These are phyloP conservation scores for Pogonus chalceus DNA, from an alignment of 1,140 invertebrate species.

Conservation along the genomic window DNA sequence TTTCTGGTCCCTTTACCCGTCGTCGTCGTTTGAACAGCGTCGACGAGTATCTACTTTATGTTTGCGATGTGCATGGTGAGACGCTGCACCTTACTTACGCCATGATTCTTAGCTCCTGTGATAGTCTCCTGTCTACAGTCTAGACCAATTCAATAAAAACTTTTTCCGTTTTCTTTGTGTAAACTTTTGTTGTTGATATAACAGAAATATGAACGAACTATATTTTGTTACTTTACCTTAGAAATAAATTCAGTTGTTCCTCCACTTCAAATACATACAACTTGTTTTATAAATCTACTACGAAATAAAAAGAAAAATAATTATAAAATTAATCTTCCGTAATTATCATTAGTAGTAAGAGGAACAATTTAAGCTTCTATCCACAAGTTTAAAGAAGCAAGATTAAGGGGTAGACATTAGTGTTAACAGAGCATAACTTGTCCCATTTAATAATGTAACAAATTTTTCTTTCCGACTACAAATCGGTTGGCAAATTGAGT, in stretches of 20 bases:
- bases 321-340: too few relatives aligned
- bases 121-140: neutral
- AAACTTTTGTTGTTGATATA: conserved; percentile 6
- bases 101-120: neutral
- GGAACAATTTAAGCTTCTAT: too few relatives aligned
- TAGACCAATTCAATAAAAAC: conserved; percentile 7
- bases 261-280: neutral
- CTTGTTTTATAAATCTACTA: neutral
- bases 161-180: conserved; percentile 1
- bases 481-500: neutral
- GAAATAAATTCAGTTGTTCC: neutral
- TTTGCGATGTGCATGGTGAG: too few relatives aligned
- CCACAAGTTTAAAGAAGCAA: too few relatives aligned
- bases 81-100: too few relatives aligned
- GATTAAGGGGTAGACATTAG: too few relatives aligned
- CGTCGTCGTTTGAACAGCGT: too few relatives aligned
- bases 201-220: conserved; percentile 1
- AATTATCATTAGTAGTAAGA: too few relatives aligned
- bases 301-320: neutral
- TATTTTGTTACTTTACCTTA: neutral
- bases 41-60: too few relatives aligned
- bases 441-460: neutral
- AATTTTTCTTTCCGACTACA: neutral
- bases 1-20: too few relatives aligned
- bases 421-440: neutral